These are phyloP conservation scores for Ips typographus DNA, from an alignment of 1,140 invertebrate species.

Conservation along the genomic window DNA sequence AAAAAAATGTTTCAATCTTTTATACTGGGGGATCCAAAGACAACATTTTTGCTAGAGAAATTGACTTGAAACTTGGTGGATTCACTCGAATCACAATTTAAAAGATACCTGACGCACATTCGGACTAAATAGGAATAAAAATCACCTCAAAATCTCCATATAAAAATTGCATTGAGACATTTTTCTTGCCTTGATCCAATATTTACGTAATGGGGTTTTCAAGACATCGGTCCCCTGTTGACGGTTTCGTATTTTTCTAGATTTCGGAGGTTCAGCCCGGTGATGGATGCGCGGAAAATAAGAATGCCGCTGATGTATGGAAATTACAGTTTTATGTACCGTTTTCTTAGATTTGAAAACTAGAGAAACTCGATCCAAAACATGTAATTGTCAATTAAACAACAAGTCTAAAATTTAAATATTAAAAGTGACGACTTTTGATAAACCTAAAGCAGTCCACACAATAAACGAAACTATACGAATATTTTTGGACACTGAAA, in stretches of 20 bases:
- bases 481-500: too few relatives aligned
- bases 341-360: neutral
- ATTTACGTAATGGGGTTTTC: conserved; percentile 20
- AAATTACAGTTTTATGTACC: conserved; percentile 7
- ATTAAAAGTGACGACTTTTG: too few relatives aligned
- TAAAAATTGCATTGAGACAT: conserved; percentile 9
- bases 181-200: conserved; percentile 17
- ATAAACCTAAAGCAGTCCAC: too few relatives aligned
- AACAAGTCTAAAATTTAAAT: too few relatives aligned
- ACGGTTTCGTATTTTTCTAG: conserved; percentile 23
- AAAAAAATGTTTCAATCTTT: too few relatives aligned
- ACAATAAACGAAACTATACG: too few relatives aligned
- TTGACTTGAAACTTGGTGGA: too few relatives aligned
- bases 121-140: conserved; percentile 4
- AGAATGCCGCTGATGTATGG: conserved; percentile 11
- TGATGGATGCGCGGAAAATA: conserved; percentile 12
- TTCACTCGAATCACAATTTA: too few relatives aligned
- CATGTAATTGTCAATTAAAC: too few relatives aligned
- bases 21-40: too few relatives aligned
- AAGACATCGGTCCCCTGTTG: conserved; percentile 16
- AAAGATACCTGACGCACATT: too few relatives aligned
- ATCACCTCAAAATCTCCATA: conserved; percentile 1
- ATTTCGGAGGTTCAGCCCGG: conserved; percentile 9
- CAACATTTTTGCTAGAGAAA: too few relatives aligned
- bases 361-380: neutral